Evolutionary conservation across 2,888 invertebrate species (phyloP).

Genomic region (Apoda limacodes): DNA sequence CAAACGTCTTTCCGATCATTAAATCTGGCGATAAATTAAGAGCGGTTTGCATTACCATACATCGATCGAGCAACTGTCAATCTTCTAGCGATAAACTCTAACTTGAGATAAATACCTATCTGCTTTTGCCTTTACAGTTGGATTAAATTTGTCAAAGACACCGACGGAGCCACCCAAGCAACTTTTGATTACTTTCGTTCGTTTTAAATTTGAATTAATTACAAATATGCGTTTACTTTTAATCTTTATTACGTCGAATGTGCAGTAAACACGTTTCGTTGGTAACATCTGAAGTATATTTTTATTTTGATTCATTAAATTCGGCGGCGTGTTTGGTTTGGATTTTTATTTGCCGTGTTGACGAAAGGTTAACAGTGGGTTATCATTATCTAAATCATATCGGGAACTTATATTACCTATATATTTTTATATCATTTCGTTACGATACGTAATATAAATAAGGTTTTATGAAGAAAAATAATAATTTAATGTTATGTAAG

Average conservation of each 20-base stretch:
- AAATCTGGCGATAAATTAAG: constrained; percentile 38
- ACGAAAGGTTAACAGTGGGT: no score
- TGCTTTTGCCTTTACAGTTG: constrained; percentile 36
- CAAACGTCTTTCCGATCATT: constrained; percentile 26
- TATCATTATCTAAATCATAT: constrained; percentile 59
- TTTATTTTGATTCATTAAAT: constrained; percentile 21
- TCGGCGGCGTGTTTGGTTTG: no score
- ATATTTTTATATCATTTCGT: no score
- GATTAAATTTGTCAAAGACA: constrained; percentile 42
- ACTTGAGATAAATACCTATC: no score
- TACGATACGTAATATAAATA: no score
- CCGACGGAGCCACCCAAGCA: constrained; percentile 34
- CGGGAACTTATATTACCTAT: no score
- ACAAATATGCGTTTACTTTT: constrained; percentile 46
- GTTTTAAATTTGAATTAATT: constrained; percentile 56
- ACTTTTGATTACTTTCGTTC: constrained; percentile 27
- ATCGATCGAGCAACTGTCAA: constrained; percentile 39
- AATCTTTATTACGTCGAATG: constrained; percentile 51
- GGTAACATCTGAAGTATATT: no score
- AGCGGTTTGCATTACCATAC: constrained; percentile 38
- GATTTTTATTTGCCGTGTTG: no score
- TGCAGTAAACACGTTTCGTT: no score
- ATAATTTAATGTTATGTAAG: no score
- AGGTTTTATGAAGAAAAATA: no score
- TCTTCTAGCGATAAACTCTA: no score